Evolutionary conservation across 2,797 vertebrate genomes (phyloP), one percentile per base, ranked within the genome.

Genomic region (Scolopax rusticola): DNA sequence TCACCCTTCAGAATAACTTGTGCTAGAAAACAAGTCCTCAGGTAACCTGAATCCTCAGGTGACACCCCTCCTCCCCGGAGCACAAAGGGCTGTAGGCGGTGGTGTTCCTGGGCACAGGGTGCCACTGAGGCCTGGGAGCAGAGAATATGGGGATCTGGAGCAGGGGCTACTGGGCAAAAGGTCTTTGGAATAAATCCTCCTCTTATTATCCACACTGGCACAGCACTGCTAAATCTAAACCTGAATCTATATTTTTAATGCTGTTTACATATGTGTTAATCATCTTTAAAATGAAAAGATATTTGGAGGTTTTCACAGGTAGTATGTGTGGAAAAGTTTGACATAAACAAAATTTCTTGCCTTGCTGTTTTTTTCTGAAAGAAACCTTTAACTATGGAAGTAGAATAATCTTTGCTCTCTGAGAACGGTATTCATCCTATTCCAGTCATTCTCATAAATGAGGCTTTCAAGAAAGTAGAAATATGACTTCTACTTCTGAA

Each of bases 401-500:
- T 80, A 38, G 64, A 79, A 73, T 83, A 95, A 87, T 93, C 63
- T 79, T 80, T 91, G 54, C 91, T 90, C 90, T 73, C 81, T 76
- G 77, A 89, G 82, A 95, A 91, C 64, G 89, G 36, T 36, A 54
- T 57, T 87, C 76, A 36, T 61, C 84, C 53, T 89, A 73, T 87
- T 80, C 53, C 75, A 56, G 74, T 64, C 30, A 1, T 83, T 91
- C 90, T 89, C 36, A 43, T 68, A 91, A 81, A 76, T 67, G 33
- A 75, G 61, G 74, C 91, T 92, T 95, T 82, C 69, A 81, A 70
- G 78, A 88, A 83, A 87, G 84, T 74, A 78, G 83, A 96, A 95
- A 33, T 50, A 67, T 70, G 84, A 84, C 92, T 64, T 91, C 48
- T 60, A 61, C 40, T 73, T 73, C 38, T 59, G 64, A 84, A 84